Conservation (phyloP, 2,113 vertebrate species). For the Xerus inauris region DNA sequence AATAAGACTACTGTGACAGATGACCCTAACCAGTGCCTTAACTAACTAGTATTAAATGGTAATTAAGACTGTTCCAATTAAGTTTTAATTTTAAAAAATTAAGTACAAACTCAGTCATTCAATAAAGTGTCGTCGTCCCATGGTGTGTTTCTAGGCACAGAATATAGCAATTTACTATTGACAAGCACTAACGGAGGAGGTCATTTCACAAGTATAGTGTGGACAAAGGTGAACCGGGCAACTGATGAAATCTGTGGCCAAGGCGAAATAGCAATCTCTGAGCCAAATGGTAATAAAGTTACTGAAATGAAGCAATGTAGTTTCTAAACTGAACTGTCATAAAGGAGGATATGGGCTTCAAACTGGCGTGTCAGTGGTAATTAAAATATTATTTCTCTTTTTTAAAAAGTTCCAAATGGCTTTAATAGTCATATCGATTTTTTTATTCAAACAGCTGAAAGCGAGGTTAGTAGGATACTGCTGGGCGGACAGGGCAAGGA, state of each 20-base stretch:
- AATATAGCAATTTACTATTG: constrained; percentile 93
- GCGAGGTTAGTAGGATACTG: neutral
- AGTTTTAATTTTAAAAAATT: constrained; percentile 90
- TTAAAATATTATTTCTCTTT: constrained; percentile 85
- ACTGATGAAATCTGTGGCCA: constrained; percentile 98
- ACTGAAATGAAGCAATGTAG: constrained; percentile 94
- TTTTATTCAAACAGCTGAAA: constrained; percentile 42
- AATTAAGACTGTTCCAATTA: constrained; percentile 91
- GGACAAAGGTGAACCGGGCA: constrained; percentile 98
- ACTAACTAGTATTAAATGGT: constrained; percentile 88
- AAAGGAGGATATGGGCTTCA: constrained; percentile 89
- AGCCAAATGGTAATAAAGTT: constrained; percentile 98
- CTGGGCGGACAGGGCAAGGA: neutral
- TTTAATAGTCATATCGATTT: constrained; percentile 62
- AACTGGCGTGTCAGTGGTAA: constrained; percentile 88
- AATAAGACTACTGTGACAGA: constrained; percentile 84
- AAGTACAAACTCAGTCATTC: constrained; percentile 87
- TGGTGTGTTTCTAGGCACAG: constrained; percentile 85
- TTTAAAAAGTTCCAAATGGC: constrained; percentile 66
- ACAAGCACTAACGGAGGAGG: constrained; percentile 94
- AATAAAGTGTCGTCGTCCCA: constrained; percentile 87
- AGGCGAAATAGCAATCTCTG: constrained; percentile 97
- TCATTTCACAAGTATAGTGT: constrained; percentile 94
- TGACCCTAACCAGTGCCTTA: constrained; percentile 83
- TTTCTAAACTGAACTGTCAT: constrained; percentile 94